phyloP scores from a whole-genome alignment of 2,888 invertebrate species.

The Alcis repandata region DNA sequence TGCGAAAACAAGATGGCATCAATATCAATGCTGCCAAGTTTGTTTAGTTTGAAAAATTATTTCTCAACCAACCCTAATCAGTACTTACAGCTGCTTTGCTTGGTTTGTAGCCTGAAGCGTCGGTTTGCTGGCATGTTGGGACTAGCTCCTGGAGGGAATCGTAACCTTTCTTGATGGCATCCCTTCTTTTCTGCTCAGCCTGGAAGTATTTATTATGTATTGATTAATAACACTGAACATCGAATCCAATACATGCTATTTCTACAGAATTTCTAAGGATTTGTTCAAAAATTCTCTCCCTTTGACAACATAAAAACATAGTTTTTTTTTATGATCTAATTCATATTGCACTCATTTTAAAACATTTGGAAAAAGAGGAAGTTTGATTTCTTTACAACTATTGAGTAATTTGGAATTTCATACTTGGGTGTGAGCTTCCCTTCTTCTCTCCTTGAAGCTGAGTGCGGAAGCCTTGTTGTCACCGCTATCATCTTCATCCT shows the following conservation, averaged over 20 bases:
- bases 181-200: constrained; percentile 98
- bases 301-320: too few relatives aligned
- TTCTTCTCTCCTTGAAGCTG: constrained; percentile 96
- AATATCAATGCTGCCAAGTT: too few relatives aligned
- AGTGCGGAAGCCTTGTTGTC: constrained; percentile 88
- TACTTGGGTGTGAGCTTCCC: constrained; percentile 96
- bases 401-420: constrained; percentile 1
- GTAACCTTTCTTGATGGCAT: constrained; percentile 99
- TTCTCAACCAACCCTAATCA: too few relatives aligned
- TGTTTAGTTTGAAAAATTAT: too few relatives aligned
- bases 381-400: too few relatives aligned
- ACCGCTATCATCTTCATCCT: constrained; percentile 88
- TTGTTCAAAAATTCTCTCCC: too few relatives aligned
- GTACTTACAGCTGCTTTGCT: constrained; percentile 95
- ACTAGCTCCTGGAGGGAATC: constrained; percentile 97
- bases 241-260: not conserved
- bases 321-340: not conserved
- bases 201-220: constrained; percentile 70
- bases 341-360: too few relatives aligned
- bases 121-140: constrained; percentile 97
- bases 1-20: too few relatives aligned
- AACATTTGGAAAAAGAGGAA: too few relatives aligned
- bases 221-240: not conserved
- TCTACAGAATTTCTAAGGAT: too few relatives aligned
- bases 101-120: constrained; percentile 96